Percentiles rank a stretch among this genome's conserved stretches.
Evolutionary conservation across 2,888 invertebrate genomes (phyloP).

Genomic region (Choreutis nemorana): DNA sequence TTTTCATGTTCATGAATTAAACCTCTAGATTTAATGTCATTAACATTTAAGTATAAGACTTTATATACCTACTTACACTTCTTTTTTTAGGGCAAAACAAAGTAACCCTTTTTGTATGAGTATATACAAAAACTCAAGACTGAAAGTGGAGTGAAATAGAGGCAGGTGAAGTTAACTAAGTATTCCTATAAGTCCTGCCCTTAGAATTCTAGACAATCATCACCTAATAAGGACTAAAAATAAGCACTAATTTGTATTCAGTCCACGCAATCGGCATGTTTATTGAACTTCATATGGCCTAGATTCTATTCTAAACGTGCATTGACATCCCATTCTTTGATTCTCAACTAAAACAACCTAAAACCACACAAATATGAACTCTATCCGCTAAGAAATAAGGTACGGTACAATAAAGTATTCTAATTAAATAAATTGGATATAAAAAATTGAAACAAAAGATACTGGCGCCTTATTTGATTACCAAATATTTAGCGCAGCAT

Average conservation of each 20-base stretch:
- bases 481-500: slow-evolving; percentile 11
- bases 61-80: no score
- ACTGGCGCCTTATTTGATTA: slow-evolving; percentile 15
- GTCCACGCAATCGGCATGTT: slow-evolving; percentile 9
- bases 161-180: no score
- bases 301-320: slow-evolving; percentile 15
- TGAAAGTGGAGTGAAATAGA: no score
- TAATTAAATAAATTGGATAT: slow-evolving; percentile 2
- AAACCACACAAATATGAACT: background rate
- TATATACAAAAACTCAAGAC: no score
- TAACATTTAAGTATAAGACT: no score
- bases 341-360: slow-evolving; percentile 7
- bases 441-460: slow-evolving; percentile 19
- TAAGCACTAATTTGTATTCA: background rate
- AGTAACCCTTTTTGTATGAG: no score
- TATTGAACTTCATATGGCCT: slow-evolving; percentile 17
- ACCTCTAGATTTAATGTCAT: no score
- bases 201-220: no score
- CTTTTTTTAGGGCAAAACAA: no score
- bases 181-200: no score
- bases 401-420: background rate
- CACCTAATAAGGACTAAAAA: no score
- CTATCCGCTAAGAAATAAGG: background rate
- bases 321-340: slow-evolving; percentile 19
- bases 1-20: no score